Percentiles rank a stretch among this genome's conserved stretches.
phyloP scores from a whole-genome alignment of 2,888 invertebrate species.

The Dioctria rufipes region DNA sequence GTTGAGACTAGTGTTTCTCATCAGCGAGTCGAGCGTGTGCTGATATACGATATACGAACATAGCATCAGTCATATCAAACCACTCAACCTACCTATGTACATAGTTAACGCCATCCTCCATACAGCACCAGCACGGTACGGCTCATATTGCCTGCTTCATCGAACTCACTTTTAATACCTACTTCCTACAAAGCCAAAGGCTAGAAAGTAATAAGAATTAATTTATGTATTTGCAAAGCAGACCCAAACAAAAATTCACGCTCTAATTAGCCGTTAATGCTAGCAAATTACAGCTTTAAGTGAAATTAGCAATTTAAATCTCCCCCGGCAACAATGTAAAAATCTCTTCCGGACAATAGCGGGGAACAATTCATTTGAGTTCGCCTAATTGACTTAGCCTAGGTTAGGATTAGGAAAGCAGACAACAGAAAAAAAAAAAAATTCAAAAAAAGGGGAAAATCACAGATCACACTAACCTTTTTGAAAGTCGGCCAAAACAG shows the following conservation, averaged over 20 bases:
- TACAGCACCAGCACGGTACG: not conserved
- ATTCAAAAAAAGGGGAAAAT: conserved; percentile 13
- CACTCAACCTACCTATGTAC: not conserved
- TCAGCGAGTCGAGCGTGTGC: not conserved
- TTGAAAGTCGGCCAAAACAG: conserved; percentile 45
- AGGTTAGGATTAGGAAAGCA: conserved; percentile 21
- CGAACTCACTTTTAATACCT: not conserved
- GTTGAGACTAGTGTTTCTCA: conserved; percentile 24
- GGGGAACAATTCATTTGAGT: not conserved
- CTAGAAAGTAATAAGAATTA: conserved; percentile 8
- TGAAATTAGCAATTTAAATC: conserved; percentile 42
- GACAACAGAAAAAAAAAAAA: not conserved
- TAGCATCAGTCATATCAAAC: not conserved
- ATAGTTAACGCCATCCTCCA: not conserved
- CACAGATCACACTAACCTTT: conserved; percentile 35
- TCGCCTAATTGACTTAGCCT: conserved; percentile 34
- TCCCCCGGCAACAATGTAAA: not conserved
- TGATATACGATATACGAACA: not conserved
- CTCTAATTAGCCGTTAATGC: conserved; percentile 24
- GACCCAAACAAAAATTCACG: conserved; percentile 4
- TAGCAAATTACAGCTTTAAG: not conserved
- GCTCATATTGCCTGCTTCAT: conserved; percentile 25
- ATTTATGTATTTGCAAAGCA: not conserved
- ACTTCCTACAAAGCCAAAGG: conserved; percentile 25
- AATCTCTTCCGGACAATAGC: not conserved